These are phyloP conservation scores for Mesembrinibis cayennensis DNA, from an alignment of 2,113 vertebrate species.

Conservation along the genomic window DNA sequence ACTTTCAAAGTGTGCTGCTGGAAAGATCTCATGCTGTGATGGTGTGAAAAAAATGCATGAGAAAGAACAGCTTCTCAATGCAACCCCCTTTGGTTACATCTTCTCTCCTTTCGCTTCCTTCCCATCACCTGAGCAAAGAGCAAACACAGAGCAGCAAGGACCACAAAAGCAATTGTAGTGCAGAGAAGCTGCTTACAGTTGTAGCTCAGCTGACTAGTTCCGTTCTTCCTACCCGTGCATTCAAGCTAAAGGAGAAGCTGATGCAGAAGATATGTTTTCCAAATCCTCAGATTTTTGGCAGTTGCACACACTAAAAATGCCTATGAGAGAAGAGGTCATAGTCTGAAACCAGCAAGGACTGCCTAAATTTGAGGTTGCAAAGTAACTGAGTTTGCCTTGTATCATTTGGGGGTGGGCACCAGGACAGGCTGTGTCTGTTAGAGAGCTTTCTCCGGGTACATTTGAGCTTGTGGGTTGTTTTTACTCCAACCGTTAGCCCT, in stretches of 20 bases:
- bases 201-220: background rate
- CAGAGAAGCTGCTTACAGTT: background rate
- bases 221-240: background rate
- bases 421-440: background rate
- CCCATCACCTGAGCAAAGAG: background rate
- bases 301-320: background rate
- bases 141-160: background rate
- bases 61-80: background rate
- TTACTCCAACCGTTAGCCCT: background rate
- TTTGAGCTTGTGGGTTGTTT: background rate
- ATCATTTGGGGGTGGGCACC: background rate
- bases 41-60: background rate
- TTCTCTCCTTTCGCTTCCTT: slow-evolving; percentile 15
- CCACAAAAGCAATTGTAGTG: background rate
- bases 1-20: background rate
- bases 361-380: background rate
- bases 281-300: background rate
- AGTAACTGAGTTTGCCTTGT: background rate
- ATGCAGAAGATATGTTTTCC: background rate
- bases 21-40: background rate
- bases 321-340: background rate
- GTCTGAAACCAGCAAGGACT: background rate
- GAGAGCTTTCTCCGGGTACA: background rate
- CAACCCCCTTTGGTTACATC: background rate
- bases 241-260: background rate